phyloP scores from a whole-genome alignment of 2,888 invertebrate genomes.

The Polyommatus icarus region DNA sequence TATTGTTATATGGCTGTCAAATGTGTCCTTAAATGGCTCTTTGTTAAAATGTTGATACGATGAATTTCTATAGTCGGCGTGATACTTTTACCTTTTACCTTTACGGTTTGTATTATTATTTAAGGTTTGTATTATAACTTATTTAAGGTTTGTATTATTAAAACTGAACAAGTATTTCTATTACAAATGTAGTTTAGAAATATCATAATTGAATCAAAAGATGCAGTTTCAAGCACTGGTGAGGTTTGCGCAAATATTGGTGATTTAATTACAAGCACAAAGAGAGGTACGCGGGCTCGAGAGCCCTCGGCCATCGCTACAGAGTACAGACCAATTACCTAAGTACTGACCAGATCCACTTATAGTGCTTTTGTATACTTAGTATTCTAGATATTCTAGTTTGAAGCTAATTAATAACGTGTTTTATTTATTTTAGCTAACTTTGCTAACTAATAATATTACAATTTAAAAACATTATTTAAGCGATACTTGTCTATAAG shows the following conservation, averaged over 20 bases:
- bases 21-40: not conserved
- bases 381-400: not conserved
- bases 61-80: not conserved
- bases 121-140: no score
- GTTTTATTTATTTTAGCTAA: not conserved
- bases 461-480: not conserved
- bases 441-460: not conserved
- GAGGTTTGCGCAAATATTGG: conserved; percentile 8
- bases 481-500: not conserved
- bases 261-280: conserved; percentile 27
- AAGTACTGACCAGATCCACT: conserved; percentile 12
- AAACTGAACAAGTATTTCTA: not conserved
- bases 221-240: not conserved
- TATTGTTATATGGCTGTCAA: not conserved
- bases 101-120: no score
- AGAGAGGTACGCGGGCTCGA: conserved; percentile 9
- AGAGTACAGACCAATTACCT: conserved; percentile 15
- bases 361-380: not conserved
- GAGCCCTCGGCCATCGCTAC: conserved; percentile 18
- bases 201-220: not conserved
- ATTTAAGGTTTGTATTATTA: no score
- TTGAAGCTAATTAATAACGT: conserved; percentile 1
- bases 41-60: not conserved
- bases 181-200: not conserved
- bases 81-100: no score